phyloP scores from a whole-genome alignment of 2,888 invertebrate species.

The Serrognathus titanus region DNA sequence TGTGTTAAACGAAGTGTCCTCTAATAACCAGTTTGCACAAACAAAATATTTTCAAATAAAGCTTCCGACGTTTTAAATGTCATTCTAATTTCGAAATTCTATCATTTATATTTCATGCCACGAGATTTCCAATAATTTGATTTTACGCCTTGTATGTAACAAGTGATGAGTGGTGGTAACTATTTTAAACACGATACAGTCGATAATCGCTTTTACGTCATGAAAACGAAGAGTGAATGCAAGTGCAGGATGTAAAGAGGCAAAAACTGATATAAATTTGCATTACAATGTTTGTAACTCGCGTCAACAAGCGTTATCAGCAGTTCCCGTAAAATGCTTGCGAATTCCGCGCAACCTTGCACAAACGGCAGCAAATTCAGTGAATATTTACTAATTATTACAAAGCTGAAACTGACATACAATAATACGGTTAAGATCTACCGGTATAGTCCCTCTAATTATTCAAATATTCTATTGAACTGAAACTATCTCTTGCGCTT shows the following conservation, averaged over 20 bases:
- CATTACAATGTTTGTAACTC: conserved; percentile 3
- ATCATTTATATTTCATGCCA: too few relatives aligned
- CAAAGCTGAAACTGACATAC: conserved; percentile 3
- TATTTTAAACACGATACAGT: too few relatives aligned
- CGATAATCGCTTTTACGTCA: too few relatives aligned
- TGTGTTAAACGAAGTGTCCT: too few relatives aligned
- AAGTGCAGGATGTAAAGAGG: conserved; percentile 1
- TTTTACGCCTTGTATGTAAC: too few relatives aligned
- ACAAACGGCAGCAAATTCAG: conserved; percentile 9
- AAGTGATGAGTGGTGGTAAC: too few relatives aligned
- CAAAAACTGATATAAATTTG: conserved; percentile 10
- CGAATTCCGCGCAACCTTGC: not conserved
- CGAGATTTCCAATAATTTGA: too few relatives aligned
- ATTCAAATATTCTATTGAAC: not conserved
- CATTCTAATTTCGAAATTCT: too few relatives aligned
- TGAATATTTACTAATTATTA: conserved; percentile 13
- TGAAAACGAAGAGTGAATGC: too few relatives aligned
- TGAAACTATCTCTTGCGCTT: not conserved
- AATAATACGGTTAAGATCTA: conserved; percentile 1
- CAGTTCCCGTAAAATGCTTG: conserved; percentile 7
- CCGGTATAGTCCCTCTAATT: not conserved
- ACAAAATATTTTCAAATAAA: too few relatives aligned
- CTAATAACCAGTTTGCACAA: too few relatives aligned
- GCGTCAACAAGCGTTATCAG: conserved; percentile 4
- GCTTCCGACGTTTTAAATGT: too few relatives aligned